Evolutionary conservation across 1,140 invertebrate genomes (phyloP), one percentile per base, ranked within the genome.

Genomic region (Cherax quadricarinatus): DNA sequence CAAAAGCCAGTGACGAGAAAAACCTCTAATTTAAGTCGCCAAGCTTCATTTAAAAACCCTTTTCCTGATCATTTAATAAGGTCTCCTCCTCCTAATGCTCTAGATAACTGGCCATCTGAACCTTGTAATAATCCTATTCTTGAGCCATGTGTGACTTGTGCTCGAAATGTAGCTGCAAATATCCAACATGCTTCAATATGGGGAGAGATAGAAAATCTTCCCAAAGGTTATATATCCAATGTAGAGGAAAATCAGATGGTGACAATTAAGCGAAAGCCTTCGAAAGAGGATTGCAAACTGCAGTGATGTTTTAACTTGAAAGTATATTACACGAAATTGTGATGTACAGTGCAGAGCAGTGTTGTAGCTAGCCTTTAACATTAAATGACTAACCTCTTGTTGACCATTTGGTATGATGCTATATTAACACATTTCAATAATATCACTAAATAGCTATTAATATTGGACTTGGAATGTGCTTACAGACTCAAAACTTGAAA

Each of bases 181-280:
- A 93, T 94, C 41, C 93, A 94, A 78, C 93, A 94, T 86, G 89
- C 89, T 3, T 93, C 91, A n/a, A 91, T 93, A 24, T 94, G 93
- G 93, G 93, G 78, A 30, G 75, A 89, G 14, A 75, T 89, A 57
- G 88, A 90, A 16, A 92, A 92, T 49, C 88, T 92, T n/a, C 93
- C 93, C 14, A 60, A 60, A 24, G 91, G 91, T n/a, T 92, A 93
- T 57, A 48, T 93, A 21, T 51, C 57, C 41, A 92, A 91, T 66
- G 49, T 89, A 86, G 90, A 93, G n/a, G 90, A 92, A 83, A 89
- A 82, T 51, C 88, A 93, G 62, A 87, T 84, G 66, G 83, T 91
- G 3, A 73, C 79, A 51, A 83, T 82, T 51, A 93, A 91, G 30
- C 86, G 84, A 57, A 93, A 93, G 57, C 75, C 88, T 18, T 78